These are phyloP conservation scores for Zoanthus sociatus DNA, from an alignment of 92 coral and sea anemone species.

Conservation along the genomic window DNA sequence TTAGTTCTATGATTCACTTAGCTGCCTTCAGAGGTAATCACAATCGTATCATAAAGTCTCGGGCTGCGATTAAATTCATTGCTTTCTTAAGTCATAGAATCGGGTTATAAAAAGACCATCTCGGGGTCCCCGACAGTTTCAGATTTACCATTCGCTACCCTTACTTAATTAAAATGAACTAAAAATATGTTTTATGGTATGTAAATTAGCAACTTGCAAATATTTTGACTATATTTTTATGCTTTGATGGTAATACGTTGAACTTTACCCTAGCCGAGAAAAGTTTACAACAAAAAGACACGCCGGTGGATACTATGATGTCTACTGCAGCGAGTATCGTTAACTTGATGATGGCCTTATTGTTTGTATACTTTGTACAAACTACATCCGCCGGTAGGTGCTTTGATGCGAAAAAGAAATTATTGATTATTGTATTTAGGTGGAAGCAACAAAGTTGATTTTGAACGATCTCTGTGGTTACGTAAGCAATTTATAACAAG, in stretches of 20 bases:
- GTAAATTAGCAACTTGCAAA: background rate
- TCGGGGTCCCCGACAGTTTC: too few relatives aligned
- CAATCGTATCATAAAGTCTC: too few relatives aligned
- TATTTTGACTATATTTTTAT: background rate
- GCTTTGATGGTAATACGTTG: background rate
- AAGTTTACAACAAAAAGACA: background rate
- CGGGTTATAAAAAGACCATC: too few relatives aligned
- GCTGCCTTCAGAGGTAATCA: too few relatives aligned
- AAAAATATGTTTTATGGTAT: background rate
- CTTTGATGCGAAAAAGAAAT: background rate
- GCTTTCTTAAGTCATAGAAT: too few relatives aligned
- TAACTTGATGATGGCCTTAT: conserved; percentile 34
- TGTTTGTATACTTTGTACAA: conserved; percentile 9
- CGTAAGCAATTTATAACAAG: too few relatives aligned
- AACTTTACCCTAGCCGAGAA: background rate
- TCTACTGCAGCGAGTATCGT: background rate
- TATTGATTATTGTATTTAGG: background rate
- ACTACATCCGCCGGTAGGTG: conserved; percentile 35
- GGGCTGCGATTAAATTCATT: too few relatives aligned
- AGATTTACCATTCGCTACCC: background rate
- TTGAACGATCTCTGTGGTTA: too few relatives aligned
- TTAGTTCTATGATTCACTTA: too few relatives aligned
- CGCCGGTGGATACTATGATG: background rate
- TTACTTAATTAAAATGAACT: background rate
- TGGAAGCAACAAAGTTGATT: too few relatives aligned